phyloP scores from a whole-genome alignment of 35 echinoderm and acorn worm species.

The Hemicentrotus pulcherrimus region DNA sequence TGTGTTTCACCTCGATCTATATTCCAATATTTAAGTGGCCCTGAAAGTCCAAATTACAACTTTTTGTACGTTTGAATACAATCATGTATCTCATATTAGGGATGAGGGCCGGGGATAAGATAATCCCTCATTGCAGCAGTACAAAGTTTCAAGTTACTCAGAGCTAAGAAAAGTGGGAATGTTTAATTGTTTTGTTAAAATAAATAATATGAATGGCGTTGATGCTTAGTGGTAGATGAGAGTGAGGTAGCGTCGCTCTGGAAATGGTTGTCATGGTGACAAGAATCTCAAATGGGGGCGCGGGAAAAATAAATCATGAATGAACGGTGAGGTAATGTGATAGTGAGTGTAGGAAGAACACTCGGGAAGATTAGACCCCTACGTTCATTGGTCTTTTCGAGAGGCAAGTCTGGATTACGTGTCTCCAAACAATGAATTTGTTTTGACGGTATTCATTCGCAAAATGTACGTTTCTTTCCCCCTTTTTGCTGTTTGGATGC shows the following conservation, averaged over 20 bases:
- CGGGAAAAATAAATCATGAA: not conserved
- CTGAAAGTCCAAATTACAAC: no score
- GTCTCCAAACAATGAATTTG: not conserved
- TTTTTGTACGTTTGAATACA: no score
- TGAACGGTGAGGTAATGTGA: not conserved
- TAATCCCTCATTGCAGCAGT: no score
- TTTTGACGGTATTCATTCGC: not conserved
- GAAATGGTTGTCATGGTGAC: not conserved
- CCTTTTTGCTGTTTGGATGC: not conserved
- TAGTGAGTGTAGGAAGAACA: not conserved
- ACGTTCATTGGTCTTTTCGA: not conserved
- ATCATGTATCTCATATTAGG: no score
- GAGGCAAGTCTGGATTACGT: not conserved
- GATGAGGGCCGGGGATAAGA: no score
- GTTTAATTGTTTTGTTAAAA: no score
- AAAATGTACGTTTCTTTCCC: not conserved
- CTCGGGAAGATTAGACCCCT: not conserved
- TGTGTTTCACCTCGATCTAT: no score
- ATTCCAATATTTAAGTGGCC: no score
- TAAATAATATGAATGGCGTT: no score
- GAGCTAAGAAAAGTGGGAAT: no score
- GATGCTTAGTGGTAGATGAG: not conserved
- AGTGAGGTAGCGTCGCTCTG: not conserved
- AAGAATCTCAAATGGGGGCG: not conserved
- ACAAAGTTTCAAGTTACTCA: no score